Conservation (phyloP, 2,113 vertebrate genomes). For the Podiceps cristatus region DNA sequence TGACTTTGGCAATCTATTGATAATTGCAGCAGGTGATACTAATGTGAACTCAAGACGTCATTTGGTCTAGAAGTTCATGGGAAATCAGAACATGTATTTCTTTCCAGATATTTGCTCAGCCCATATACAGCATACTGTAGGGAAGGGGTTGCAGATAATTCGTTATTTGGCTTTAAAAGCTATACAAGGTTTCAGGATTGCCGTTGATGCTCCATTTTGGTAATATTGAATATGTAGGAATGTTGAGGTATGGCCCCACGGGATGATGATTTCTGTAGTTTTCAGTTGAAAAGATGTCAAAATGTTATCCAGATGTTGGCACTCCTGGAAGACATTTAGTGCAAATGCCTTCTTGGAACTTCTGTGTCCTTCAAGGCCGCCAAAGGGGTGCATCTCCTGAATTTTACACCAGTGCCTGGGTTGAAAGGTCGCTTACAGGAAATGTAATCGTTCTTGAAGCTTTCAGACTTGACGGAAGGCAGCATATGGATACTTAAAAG, state of each 20-base stretch:
- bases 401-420: not conserved
- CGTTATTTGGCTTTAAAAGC: not conserved
- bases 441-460: not conserved
- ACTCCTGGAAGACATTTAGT: not conserved
- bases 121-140: not conserved
- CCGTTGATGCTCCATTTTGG: not conserved
- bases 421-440: not conserved
- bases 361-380: not conserved
- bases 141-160: not conserved
- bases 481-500: not conserved
- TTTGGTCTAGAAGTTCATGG: not conserved
- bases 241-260: not conserved
- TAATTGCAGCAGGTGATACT: not conserved
- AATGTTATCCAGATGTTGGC: not conserved
- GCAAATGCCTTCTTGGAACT: not conserved
- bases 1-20: not conserved
- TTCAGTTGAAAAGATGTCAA: not conserved
- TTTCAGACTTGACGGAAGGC: not conserved
- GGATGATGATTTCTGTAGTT: not conserved
- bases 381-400: not conserved
- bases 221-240: not conserved
- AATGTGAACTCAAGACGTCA: not conserved
- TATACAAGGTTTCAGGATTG: not conserved
- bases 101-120: not conserved
- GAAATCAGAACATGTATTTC: not conserved